A percentile compares a stretch with the other conserved stretches of the same genome.
Conservation (phyloP, 1,140 invertebrate species). For the Ganaspis sp. region DNA sequence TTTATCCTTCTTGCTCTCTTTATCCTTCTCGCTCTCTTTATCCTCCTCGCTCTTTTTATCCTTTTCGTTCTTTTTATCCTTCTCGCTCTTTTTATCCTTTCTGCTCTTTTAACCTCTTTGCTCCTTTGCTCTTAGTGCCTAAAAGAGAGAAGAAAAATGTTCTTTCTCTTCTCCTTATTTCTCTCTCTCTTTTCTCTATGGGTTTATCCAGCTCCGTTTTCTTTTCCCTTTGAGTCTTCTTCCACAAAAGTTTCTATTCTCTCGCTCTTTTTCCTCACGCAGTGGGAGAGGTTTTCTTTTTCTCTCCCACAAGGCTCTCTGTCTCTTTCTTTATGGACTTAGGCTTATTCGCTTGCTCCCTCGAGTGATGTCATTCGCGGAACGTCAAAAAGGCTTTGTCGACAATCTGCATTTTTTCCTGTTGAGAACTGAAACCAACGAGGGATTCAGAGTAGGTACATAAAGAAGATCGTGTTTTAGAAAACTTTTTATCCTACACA, state of each 20-base stretch:
- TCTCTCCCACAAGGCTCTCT: neutral
- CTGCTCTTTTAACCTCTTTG: no score
- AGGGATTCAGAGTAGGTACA: constrained; percentile 31
- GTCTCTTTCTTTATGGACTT: constrained; percentile 49
- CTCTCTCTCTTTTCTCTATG: constrained; percentile 21
- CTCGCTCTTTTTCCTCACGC: constrained; percentile 27
- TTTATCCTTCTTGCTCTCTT: constrained; percentile 29
- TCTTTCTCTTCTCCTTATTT: no score
- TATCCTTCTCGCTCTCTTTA: constrained; percentile 30
- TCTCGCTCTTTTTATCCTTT: no score
- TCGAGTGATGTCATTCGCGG: constrained; percentile 34
- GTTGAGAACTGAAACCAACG: constrained; percentile 9
- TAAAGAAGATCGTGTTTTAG: constrained; percentile 32
- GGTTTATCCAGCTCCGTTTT: constrained; percentile 14
- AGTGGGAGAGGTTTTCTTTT: constrained; percentile 12
- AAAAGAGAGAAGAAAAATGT: no score
- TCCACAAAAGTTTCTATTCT: neutral
- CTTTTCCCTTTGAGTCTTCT: neutral
- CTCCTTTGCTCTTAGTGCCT: no score
- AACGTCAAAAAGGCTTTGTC: constrained; percentile 34
- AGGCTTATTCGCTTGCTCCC: constrained; percentile 40
- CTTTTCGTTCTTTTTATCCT: no score
- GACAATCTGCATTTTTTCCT: constrained; percentile 25
- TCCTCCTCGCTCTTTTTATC: neutral
- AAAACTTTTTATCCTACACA: neutral